These are phyloP conservation scores for Solen grandis DNA, from an alignment of 1,140 invertebrate genomes.

Conservation along the genomic window DNA sequence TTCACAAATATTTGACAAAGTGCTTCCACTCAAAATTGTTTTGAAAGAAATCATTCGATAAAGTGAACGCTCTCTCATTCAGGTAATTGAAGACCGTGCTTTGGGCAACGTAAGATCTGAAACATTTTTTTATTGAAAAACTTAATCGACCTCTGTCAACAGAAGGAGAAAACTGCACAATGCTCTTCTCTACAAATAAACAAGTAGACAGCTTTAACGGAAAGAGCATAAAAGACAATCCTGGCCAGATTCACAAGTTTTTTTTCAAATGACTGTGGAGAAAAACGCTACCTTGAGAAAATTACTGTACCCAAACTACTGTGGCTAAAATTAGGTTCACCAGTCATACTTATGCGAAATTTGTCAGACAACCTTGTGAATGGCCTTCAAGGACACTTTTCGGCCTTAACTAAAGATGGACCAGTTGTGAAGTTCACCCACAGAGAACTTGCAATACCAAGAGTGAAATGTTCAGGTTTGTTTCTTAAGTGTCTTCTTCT, in stretches of 20 bases:
- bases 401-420: conserved; percentile 9
- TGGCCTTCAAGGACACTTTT: conserved; percentile 18
- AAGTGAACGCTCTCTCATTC: neutral
- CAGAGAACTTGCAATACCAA: neutral
- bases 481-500: too few relatives aligned
- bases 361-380: conserved; percentile 28
- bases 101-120: conserved; percentile 2
- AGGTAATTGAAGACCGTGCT: conserved; percentile 17
- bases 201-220: conserved; percentile 10
- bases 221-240: neutral
- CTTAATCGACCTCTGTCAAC: neutral
- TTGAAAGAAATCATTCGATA: conserved; percentile 7
- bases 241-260: conserved; percentile 13
- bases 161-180: neutral
- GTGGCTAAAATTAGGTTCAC: conserved; percentile 26
- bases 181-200: conserved; percentile 32
- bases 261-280: conserved; percentile 9
- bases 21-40: conserved; percentile 10
- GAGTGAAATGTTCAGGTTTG: conserved; percentile 3
- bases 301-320: neutral
- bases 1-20: neutral
- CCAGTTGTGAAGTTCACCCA: neutral
- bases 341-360: conserved; percentile 22
- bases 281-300: conserved; percentile 3
- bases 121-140: neutral